Conservation (phyloP, 2,113 vertebrate genomes). For the Orycteropus afer region DNA sequence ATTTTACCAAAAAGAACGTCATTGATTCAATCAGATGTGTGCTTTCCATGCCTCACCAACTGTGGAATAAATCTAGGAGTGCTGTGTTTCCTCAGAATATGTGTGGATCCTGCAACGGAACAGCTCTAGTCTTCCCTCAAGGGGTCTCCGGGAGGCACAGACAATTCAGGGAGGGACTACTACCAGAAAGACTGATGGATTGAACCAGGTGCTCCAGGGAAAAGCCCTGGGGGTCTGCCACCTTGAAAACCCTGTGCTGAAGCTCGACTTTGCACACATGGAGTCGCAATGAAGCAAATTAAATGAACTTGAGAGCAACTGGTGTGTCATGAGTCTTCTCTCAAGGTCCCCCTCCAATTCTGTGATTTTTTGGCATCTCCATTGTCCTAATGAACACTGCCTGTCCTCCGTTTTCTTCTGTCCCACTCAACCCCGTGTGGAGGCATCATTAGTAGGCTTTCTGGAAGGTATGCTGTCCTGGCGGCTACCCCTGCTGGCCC, state of each 20-base stretch:
- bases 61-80: not conserved
- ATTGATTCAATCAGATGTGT: not conserved
- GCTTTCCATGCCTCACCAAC: rapidly evolving
- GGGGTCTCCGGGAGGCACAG: not conserved
- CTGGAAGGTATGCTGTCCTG: not conserved
- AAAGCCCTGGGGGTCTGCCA: not conserved
- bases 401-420: not conserved
- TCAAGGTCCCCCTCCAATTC: not conserved
- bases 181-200: not conserved
- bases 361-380: no score
- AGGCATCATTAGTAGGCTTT: not conserved
- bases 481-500: not conserved
- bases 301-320: no score
- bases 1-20: not conserved
- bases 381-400: no score
- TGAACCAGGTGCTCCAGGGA: not conserved
- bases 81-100: not conserved
- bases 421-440: not conserved
- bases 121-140: not conserved
- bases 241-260: not conserved
- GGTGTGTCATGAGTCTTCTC: no score
- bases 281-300: not conserved
- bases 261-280: not conserved
- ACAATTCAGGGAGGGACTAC: not conserved
- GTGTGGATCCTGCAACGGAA: rapidly evolving